Evolutionary conservation across 1,140 invertebrate genomes (phyloP), one percentile per base, ranked within the genome.

Genomic region (Musca domestica): DNA sequence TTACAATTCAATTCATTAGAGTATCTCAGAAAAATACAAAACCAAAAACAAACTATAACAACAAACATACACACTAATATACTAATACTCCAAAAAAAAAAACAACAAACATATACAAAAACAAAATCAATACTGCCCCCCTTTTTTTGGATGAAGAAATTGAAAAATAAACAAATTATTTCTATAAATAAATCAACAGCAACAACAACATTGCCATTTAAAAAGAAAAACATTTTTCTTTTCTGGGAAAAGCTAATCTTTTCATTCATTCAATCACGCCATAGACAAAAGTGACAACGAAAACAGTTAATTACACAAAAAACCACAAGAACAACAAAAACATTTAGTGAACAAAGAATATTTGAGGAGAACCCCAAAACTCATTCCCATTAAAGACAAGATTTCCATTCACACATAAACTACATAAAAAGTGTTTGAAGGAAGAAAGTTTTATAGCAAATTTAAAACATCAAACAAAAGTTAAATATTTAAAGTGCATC

Each of bases 141-240:
- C 20, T 61, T 34, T 25, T 3, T 34, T 34, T 15, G 17, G n/a
- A 58, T 61, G 30, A 61, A 4, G 12, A 34, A 52, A 52, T n/a
- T 9, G 15, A n/a, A 9, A 48, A 0, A n/a, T 12, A 6, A 22
- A 30, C 1, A 23, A 48, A 65, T 7, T 30, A 51, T 49, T 49
- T 30, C 49, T 27, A 51, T 51, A 46, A 19, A 46, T 46, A 19
- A 46, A n/a, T n/a, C n/a, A 41, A 58, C 9, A 34, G 15, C 12
- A 61, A 61, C 56, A 41, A 41, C 56, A 61, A 61, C 56, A 61
- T 61, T 61, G 56, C 56, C 56, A 61, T 30, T 34, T 22, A 61
- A 5, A 2, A 12, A n/a, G n/a, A n/a, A 41, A 41, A 41, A 5
- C 6, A 41, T 41, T 41, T 41, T 41, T 41, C 34, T 41, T 56